phyloP scores from a whole-genome alignment of 2,888 invertebrate species.

The Leucophenga maculata region DNA sequence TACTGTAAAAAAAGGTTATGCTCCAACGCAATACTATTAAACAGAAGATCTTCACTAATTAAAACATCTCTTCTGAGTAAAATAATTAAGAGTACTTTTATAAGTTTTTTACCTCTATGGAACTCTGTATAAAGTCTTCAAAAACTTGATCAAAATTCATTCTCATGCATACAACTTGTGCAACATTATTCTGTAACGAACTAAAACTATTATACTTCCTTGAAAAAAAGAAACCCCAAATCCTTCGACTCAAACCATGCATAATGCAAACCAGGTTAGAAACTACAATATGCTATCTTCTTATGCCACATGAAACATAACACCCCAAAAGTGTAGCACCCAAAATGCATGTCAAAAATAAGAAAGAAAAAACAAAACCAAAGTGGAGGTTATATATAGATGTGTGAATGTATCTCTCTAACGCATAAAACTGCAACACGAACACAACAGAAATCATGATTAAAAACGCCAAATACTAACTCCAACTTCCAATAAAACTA shows the following conservation, averaged over 20 bases:
- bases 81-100: too few relatives aligned
- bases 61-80: too few relatives aligned
- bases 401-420: neutral
- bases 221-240: too few relatives aligned
- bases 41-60: too few relatives aligned
- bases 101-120: too few relatives aligned
- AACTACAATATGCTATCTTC: slow-evolving; percentile 5
- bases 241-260: neutral
- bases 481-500: slow-evolving; percentile 14
- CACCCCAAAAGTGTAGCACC: slow-evolving; percentile 30
- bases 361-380: slow-evolving; percentile 37
- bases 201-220: too few relatives aligned
- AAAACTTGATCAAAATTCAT: too few relatives aligned
- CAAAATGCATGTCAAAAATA: slow-evolving; percentile 53
- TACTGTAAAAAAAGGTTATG: too few relatives aligned
- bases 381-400: slow-evolving; percentile 16
- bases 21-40: too few relatives aligned
- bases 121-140: too few relatives aligned
- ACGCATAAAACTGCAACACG: slow-evolving; percentile 29
- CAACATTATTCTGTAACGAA: too few relatives aligned
- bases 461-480: slow-evolving; percentile 49
- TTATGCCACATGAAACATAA: neutral
- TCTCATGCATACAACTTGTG: too few relatives aligned
- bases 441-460: slow-evolving; percentile 56
- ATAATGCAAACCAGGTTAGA: slow-evolving; percentile 5